Evolutionary conservation across 1,140 invertebrate species (phyloP).

Genomic region (Euwallacea similis): DNA sequence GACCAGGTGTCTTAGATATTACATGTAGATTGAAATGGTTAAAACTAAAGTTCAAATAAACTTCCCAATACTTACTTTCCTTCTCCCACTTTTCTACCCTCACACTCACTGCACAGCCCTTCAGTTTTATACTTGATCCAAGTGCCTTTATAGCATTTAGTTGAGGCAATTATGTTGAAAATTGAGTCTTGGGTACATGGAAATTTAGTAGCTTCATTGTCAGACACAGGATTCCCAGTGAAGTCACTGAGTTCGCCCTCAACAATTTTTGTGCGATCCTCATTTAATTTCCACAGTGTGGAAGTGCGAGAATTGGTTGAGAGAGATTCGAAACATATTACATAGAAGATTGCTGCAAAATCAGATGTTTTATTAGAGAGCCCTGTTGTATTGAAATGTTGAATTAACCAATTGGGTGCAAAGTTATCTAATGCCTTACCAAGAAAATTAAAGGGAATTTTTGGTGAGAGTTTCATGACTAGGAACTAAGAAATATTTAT

Average conservation of each 20-base stretch:
- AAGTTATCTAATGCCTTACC: constrained; percentile 3
- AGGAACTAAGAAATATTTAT: not conserved
- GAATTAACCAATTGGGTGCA: not conserved
- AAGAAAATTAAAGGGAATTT: constrained; percentile 21
- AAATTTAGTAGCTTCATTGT: constrained; percentile 47
- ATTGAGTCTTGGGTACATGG: constrained; percentile 59
- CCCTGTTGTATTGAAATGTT: not conserved
- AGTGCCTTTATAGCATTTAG: constrained; percentile 62
- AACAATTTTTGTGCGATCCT: constrained; percentile 68
- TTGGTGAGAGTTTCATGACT: constrained; percentile 29
- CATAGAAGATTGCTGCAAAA: constrained; percentile 34
- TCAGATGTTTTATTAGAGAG: not conserved
- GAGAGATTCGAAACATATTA: constrained; percentile 65
- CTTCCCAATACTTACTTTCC: not conserved
- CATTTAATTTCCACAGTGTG: constrained; percentile 72
- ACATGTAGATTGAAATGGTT: too few relatives aligned
- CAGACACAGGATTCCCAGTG: not conserved
- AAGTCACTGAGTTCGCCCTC: constrained; percentile 53
- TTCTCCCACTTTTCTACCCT: not conserved
- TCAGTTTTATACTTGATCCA: constrained; percentile 59
- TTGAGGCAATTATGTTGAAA: constrained; percentile 68
- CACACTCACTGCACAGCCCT: not conserved
- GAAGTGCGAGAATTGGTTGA: constrained; percentile 72
- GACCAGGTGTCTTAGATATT: too few relatives aligned
- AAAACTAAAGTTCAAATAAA: too few relatives aligned